Evolutionary conservation across 2,797 vertebrate genomes (phyloP), one percentile per base, ranked within the genome.

Genomic region (Sebastes umbrosus): DNA sequence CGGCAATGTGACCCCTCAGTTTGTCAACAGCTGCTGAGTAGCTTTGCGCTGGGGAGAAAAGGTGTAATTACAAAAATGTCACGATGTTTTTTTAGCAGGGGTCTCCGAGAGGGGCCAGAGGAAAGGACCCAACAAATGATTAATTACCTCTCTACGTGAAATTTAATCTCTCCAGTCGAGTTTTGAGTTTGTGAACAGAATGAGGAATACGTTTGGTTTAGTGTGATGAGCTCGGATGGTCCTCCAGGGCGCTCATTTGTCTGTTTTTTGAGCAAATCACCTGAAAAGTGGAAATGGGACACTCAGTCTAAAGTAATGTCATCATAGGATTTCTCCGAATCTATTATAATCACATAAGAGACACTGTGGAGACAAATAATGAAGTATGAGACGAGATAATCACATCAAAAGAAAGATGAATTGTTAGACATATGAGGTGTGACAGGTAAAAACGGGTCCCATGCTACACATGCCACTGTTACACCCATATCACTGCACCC

Each of bases 41-140:
- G 72, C 80, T 88, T 60, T 79, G 75, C 16, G 18, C 84, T 20
- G 27, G 43, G 58, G 79, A 80, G 80, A 79, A 85, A 86, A 87
- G 68, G 80, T 86, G 81, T 88, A 91, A 92, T 93, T 93, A 88
- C 82, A 90, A 86, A 93, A 87, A 86, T 91, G 90, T 88, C 91
- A 91, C 79, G 82, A 74, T 86, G 66, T 81, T 90, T 87, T 80
- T 85, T 74, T 76, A 84, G 80, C 79, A 32, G 77, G 74, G 78
- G 84, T 84, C 83, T 87, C 69, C 55, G 58, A 83, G 81, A 65
- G 31, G 71, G 85, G 70, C 75, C 83, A 75, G 65, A 75, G 75
- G 69, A 84, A 87, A 16, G 46, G 27, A 82, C 73, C 80, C 80
- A 79, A 39, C 78, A 83, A 79, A 86, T 91, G 91, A 94, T 90